Evolutionary conservation across 30 jellyfish, hydroid and myxozoan species (phyloP).

Genomic region (Chrysaora quinquecirrha): DNA sequence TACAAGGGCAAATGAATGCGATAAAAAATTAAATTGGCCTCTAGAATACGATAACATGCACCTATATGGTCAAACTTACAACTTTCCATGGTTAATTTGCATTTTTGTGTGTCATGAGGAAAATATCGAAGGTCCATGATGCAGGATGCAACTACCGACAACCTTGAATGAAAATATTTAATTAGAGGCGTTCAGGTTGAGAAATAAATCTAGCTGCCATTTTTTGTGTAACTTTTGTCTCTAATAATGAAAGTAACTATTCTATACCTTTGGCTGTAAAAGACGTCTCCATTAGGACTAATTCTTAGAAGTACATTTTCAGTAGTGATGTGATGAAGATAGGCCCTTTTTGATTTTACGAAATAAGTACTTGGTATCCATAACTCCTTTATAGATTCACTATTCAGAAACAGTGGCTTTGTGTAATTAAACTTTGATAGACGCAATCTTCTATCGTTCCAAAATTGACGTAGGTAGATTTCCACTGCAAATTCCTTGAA

Average conservation of each 20-base stretch:
- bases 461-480: slow-evolving; percentile 71
- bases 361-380: slow-evolving; percentile 83
- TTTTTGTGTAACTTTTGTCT: background rate
- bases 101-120: slow-evolving; percentile 76
- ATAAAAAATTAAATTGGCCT: too few relatives aligned
- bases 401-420: slow-evolving; percentile 50
- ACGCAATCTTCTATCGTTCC: slow-evolving; percentile 72
- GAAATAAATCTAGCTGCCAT: background rate
- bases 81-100: slow-evolving; percentile 65
- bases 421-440: slow-evolving; percentile 51
- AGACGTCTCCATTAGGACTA: slow-evolving; percentile 70
- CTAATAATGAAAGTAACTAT: background rate
- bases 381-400: slow-evolving; percentile 47
- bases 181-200: background rate
- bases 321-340: slow-evolving; percentile 65
- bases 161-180: slow-evolving; percentile 13
- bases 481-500: slow-evolving; percentile 73
- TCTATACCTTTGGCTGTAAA: slow-evolving; percentile 72
- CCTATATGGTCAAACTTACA: slow-evolving; percentile 65
- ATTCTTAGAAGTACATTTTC: slow-evolving; percentile 67
- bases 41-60: too few relatives aligned
- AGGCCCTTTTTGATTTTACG: slow-evolving; percentile 63
- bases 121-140: slow-evolving; percentile 75
- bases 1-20: too few relatives aligned
- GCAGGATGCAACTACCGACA: slow-evolving; percentile 64